Evolutionary conservation across 2,888 invertebrate species (phyloP).

Genomic region (Cataglyphis albicans): DNA sequence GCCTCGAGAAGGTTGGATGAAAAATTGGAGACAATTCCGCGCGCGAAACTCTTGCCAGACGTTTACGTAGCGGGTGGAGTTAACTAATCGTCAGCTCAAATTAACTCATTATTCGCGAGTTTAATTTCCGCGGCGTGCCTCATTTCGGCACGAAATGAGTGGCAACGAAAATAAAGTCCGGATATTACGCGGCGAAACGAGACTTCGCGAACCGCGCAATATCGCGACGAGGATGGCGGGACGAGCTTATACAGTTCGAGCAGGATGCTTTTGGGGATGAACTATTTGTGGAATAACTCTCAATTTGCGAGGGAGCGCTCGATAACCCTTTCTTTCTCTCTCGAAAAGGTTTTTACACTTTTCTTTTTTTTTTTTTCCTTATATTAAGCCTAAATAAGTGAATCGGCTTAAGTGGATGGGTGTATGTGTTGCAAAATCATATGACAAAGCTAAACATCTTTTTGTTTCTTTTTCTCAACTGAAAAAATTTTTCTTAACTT

Average conservation of each 20-base stretch:
- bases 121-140: conserved; percentile 43
- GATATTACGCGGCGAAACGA: conserved; percentile 25
- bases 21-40: conserved; percentile 11
- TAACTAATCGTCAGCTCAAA: conserved; percentile 50
- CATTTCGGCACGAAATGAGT: conserved; percentile 28
- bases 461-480: not conserved
- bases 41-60: conserved; percentile 5
- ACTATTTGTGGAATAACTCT: conserved; percentile 38
- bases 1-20: not conserved
- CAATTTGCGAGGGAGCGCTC: conserved; percentile 1
- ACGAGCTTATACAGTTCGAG: not conserved
- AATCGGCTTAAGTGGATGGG: not conserved
- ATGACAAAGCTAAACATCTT: not conserved
- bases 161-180: conserved; percentile 38
- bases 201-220: conserved; percentile 14
- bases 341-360: not conserved
- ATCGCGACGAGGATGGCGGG: not conserved
- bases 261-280: conserved; percentile 18
- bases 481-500: too few relatives aligned
- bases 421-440: not conserved
- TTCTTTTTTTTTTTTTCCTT: not conserved
- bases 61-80: conserved; percentile 8
- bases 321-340: not conserved
- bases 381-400: not conserved
- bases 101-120: conserved; percentile 52